Base-by-base conservation (phyloP, 2,113 vertebrate genomes). In the Toxotes jaculatrix region DNA sequence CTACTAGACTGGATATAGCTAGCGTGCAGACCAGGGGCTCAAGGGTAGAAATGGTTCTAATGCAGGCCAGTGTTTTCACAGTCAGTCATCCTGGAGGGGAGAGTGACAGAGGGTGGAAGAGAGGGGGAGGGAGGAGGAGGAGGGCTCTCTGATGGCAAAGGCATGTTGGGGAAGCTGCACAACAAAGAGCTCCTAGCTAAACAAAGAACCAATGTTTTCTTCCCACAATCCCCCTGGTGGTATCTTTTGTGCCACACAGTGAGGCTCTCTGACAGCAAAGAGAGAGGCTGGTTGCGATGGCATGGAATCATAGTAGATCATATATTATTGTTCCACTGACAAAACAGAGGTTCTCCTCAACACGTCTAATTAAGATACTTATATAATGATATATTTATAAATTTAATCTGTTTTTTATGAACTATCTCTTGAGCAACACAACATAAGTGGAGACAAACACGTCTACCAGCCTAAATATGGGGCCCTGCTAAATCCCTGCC, bases 161-260 rank as follows among this genome's bases (percentile, higher is more conserved):
- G 67, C 88, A 85, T 82, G 74, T 77, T 87, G 82, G 74, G 4
- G 83, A 89, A 82, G 53, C 80, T 80, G 70, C 27, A 71, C 60
- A 85, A 88, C 85, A 91, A 91, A 92, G 77, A 86, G 61, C 51
- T 77, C 60, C 59, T 31, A 76, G 57, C 79, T 65, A 87, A 86
- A 91, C 90, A 91, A 92, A 92, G 82, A 82, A 61, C 38, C 70
- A 90, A 88, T 87, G 79, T 84, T 88, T 85, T 78, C 71, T 59
- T 55, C 65, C 49, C 43, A 65, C 75, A 84, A 69, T 83, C 73
- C 61, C 53, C 42, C 80, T 86, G 82, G 62, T 85, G 85, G 84
- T 62, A 55, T 87, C 56, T 83, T 67, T 57, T 71, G 77, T 76
- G 70, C 86, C 79, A 78, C 66, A 83, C 76, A 87, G 70, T 47